Evolutionary conservation across 2,888 invertebrate species (phyloP), one percentile per base, ranked within the genome.

Genomic region (Rhagophthalmus giganteus): DNA sequence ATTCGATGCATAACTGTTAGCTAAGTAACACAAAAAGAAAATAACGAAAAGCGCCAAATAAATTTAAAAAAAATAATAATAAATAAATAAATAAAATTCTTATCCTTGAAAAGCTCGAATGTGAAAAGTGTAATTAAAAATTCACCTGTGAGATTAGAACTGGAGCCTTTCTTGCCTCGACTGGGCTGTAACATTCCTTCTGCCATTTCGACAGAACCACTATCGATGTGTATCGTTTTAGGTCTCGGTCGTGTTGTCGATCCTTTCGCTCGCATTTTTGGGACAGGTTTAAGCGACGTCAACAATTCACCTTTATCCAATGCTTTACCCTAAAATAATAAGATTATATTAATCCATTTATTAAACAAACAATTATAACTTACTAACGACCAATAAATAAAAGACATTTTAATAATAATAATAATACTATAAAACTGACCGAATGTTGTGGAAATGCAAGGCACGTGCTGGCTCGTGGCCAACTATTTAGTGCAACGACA

Each of bases 151-250:
- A 92, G 82, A 76, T 90, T 91, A 54, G 89, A 86, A 60, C 84
- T 82, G 50, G 90, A 90, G 55, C 91, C 90, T 70, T 90, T 90
- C 70, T 88, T 88, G 46, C 86, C 84, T 61, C 84, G 78, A 74
- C 86, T 84, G 53, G 84, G 81, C 55, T 83, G 81, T 58, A 88
- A 80, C 74, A 85, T 83, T 53, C 87, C 87, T 68, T 89, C 88
- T 55, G 88, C 88, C 61, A 86, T 82, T 67, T 89, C 88, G 38
- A 87, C 82, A 27, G 86, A 85, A 41, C 87, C 86, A 67, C 87
- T 85, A 72, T 92, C 92, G 55, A 92, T 90, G 71, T 94, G 93
- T 56, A 94, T 92, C 30, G 93, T 94, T 78, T 93, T 93, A 37
- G 93, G 93, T 16, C 93, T 79, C 30, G 90, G 91, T 56, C 91